Evolutionary conservation across 2,797 vertebrate species (phyloP).

Genomic region (Esox masquinongy): DNA sequence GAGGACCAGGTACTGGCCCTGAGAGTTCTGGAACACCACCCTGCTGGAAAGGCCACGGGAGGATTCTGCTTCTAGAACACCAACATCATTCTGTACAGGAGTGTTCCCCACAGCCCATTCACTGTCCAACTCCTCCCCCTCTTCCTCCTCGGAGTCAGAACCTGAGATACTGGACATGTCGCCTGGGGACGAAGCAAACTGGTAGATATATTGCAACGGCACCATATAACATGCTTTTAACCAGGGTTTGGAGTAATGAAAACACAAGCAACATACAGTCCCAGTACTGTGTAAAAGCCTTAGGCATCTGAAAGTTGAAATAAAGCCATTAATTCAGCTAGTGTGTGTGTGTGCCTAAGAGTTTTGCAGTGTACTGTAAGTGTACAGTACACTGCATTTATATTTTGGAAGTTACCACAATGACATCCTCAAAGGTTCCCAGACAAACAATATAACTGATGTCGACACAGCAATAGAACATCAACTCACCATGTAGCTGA

Average conservation of each 20-base stretch:
- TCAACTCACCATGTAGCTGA: too few species aligned
- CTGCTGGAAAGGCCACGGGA: constrained; percentile 61
- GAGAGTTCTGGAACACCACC: constrained; percentile 80
- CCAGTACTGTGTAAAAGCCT: too few species aligned
- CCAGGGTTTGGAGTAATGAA: background rate
- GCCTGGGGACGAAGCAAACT: constrained; percentile 66
- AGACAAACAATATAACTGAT: too few species aligned
- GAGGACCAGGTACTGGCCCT: constrained; percentile 80
- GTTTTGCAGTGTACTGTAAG: too few species aligned
- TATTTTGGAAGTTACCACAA: too few species aligned
- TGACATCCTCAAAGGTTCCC: too few species aligned
- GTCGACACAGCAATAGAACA: too few species aligned
- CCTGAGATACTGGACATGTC: constrained; percentile 96
- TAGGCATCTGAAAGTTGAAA: too few species aligned
- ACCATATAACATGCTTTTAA: background rate
- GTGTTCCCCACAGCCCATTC: constrained; percentile 52
- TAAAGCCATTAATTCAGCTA: too few species aligned
- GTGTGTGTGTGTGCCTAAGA: too few species aligned
- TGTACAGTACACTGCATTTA: too few species aligned
- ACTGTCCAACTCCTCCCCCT: constrained; percentile 67
- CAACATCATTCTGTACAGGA: constrained; percentile 49
- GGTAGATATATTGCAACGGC: background rate
- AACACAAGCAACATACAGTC: too few species aligned
- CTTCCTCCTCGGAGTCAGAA: constrained; percentile 81
- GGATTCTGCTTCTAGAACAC: constrained; percentile 24